Conservation (phyloP, 2,113 vertebrate genomes). For the Motacilla tschutschensis region DNA sequence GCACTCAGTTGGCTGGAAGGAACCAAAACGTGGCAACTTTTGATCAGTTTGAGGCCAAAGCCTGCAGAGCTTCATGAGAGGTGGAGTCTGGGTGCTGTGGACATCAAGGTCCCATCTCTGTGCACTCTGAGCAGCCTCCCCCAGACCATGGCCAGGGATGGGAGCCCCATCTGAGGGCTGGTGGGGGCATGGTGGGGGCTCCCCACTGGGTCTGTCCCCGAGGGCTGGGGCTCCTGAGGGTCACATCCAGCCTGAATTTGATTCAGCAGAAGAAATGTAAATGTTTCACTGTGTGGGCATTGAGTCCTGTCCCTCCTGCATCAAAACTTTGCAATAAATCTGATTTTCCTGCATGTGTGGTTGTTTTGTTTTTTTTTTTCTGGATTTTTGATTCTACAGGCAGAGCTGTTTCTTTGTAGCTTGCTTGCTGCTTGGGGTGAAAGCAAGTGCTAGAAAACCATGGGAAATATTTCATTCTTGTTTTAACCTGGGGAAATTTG, state of each 20-base stretch:
- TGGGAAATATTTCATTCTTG: background rate
- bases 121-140: background rate
- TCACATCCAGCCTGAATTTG: background rate
- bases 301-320: background rate
- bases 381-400: background rate
- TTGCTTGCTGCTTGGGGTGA: background rate
- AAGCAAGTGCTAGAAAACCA: background rate
- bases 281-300: fast-evolving
- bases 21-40: background rate
- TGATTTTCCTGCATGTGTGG: fast-evolving
- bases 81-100: background rate
- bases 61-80: fast-evolving
- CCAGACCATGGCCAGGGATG: background rate
- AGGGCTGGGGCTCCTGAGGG: background rate
- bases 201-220: background rate
- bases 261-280: background rate
- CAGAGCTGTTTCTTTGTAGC: background rate
- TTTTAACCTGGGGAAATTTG: background rate
- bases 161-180: background rate
- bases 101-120: too few relatives aligned
- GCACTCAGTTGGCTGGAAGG: background rate
- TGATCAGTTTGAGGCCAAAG: background rate
- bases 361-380: background rate
- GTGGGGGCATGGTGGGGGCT: background rate
- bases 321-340: background rate